These are phyloP conservation scores for Taurulus bubalis DNA, from an alignment of 2,113 vertebrate species.

Conservation along the genomic window DNA sequence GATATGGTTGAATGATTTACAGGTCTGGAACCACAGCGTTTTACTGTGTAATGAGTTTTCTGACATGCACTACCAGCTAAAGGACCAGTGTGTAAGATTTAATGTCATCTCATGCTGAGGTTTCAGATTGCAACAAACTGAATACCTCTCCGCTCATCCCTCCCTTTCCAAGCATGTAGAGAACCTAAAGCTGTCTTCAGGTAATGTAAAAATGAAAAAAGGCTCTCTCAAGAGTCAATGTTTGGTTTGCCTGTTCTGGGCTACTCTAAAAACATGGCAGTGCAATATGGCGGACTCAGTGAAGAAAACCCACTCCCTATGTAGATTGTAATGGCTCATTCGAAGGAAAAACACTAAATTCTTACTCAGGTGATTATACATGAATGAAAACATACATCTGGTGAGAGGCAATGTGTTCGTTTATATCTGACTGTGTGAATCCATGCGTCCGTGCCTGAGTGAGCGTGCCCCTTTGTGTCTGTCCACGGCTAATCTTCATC, in stretches of 20 bases:
- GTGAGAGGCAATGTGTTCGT: background rate
- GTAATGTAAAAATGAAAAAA: background rate
- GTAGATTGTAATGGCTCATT: background rate
- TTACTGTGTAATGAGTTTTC: conserved; percentile 5
- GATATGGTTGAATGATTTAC: background rate
- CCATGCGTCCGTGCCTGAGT: background rate
- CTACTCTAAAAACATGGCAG: background rate
- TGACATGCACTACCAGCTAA: background rate
- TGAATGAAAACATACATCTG: background rate
- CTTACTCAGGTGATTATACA: background rate
- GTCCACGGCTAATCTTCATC: background rate
- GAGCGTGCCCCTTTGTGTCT: background rate
- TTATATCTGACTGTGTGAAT: background rate
- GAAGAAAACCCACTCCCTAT: background rate
- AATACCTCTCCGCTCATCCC: too few species aligned
- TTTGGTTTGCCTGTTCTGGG: background rate
- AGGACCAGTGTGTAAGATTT: background rate
- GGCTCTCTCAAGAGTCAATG: background rate
- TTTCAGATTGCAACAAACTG: background rate
- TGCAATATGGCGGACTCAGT: background rate
- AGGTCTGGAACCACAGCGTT: background rate
- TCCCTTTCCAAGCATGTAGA: background rate
- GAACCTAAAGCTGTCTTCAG: background rate
- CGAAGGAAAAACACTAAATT: background rate
- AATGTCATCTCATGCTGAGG: background rate